Evolutionary conservation across 2,113 vertebrate species (phyloP).

Genomic region (Barbus barbus): DNA sequence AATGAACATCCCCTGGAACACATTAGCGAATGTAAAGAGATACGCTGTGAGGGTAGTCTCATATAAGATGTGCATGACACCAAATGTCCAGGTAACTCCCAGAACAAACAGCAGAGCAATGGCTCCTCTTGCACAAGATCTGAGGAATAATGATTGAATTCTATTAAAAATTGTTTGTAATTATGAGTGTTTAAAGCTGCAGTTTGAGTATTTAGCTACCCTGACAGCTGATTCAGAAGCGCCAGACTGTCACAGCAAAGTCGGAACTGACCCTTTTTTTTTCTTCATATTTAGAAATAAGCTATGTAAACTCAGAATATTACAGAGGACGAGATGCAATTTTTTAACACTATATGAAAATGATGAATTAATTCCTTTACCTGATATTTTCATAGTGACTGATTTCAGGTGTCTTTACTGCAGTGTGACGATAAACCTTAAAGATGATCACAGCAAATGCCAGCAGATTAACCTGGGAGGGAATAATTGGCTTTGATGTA

Average conservation of each 20-base stretch:
- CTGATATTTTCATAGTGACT: slow-evolving; percentile 97
- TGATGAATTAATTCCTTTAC: slow-evolving; percentile 68
- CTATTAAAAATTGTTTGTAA: neutral
- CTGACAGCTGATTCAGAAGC: no score
- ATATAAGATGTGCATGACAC: slow-evolving; percentile 90
- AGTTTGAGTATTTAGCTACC: neutral
- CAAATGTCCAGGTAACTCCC: slow-evolving; percentile 95
- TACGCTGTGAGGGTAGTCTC: slow-evolving; percentile 92
- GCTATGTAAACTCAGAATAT: neutral
- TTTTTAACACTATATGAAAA: neutral
- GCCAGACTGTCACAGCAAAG: no score
- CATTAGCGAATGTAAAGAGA: slow-evolving; percentile 93
- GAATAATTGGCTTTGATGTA: neutral
- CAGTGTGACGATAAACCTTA: slow-evolving; percentile 95
- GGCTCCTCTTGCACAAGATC: slow-evolving; percentile 93
- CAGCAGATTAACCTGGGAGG: slow-evolving; percentile 90
- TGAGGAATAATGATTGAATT: no score
- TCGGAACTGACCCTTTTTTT: no score
- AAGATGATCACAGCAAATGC: slow-evolving; percentile 96
- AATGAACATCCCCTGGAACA: slow-evolving; percentile 98
- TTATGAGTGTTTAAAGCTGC: neutral
- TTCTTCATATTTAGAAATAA: no score
- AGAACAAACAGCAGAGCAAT: slow-evolving; percentile 93
- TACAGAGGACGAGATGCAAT: neutral
- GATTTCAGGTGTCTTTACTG: slow-evolving; percentile 93